A percentile compares a stretch with the other conserved stretches of the same genome.
phyloP scores from a whole-genome alignment of 2,888 invertebrate genomes.

The Gastrophysa polygoni region DNA sequence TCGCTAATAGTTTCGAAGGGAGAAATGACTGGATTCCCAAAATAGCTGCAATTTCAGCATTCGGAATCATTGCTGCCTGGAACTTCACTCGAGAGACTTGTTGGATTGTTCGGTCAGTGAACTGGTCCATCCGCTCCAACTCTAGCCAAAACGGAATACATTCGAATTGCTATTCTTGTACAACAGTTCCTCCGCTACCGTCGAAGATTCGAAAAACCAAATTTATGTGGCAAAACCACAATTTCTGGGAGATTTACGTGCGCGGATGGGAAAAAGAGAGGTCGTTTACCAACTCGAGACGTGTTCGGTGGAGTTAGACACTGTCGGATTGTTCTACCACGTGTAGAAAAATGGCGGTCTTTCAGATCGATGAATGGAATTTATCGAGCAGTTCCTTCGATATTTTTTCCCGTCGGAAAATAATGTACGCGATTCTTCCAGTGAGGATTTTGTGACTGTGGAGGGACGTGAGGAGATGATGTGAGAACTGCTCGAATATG shows the following conservation, averaged over 20 bases:
- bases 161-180: too few relatives aligned
- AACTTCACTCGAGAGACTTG: conserved; percentile 1
- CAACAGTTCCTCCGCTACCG: background rate
- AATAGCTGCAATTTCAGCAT: conserved; percentile 14
- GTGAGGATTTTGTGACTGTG: too few relatives aligned
- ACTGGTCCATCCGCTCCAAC: background rate
- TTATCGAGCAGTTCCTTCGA: too few relatives aligned
- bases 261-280: background rate
- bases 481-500: too few relatives aligned
- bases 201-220: background rate
- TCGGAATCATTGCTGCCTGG: background rate
- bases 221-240: background rate
- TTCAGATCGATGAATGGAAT: background rate
- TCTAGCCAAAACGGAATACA: too few relatives aligned
- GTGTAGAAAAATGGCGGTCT: too few relatives aligned
- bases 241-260: background rate
- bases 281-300: background rate
- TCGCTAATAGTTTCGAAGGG: conserved; percentile 11
- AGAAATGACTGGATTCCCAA: conserved; percentile 7
- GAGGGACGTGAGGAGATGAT: too few relatives aligned
- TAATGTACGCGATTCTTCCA: too few relatives aligned
- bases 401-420: too few relatives aligned
- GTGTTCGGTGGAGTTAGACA: background rate
- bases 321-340: background rate
- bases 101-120: background rate